Evolutionary conservation across 2,113 vertebrate genomes (phyloP).

Genomic region (Carlito syrichta): DNA sequence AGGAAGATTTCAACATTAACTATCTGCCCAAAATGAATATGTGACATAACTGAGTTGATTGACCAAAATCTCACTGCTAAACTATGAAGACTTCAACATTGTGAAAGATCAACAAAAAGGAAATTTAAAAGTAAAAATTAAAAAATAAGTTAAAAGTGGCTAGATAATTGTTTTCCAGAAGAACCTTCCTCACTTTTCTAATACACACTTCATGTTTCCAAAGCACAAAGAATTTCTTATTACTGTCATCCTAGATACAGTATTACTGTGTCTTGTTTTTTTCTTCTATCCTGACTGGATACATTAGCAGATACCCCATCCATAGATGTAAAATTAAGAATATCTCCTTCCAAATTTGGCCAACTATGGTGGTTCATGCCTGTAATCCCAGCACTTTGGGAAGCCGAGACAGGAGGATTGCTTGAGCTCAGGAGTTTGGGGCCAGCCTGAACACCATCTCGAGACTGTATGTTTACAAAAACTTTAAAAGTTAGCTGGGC

Average conservation of each 20-base stretch:
- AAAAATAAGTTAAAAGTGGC: no score
- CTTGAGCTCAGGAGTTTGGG: no score
- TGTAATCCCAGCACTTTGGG: no score
- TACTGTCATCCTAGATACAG: fast-evolving
- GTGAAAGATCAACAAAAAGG: not conserved
- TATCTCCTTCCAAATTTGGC: not conserved
- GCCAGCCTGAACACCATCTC: no score
- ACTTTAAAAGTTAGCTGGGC: no score
- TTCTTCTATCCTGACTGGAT: slow-evolving; percentile 31
- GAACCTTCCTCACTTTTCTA: not conserved
- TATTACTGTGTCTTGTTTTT: not conserved
- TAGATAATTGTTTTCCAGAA: not conserved
- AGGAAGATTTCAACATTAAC: not conserved
- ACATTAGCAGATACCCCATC: slow-evolving; percentile 40
- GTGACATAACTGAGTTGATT: fast-evolving
- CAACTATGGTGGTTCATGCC: no score
- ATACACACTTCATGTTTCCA: fast-evolving
- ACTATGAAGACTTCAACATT: fast-evolving
- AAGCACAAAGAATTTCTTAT: not conserved
- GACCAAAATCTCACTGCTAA: not conserved
- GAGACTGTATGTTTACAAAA: no score
- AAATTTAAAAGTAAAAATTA: not conserved
- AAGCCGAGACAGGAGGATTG: no score
- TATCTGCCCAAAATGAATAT: not conserved
- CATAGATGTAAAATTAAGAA: not conserved